Base-by-base conservation (phyloP, 2,888 invertebrate genomes). In the Perdita meconis region DNA sequence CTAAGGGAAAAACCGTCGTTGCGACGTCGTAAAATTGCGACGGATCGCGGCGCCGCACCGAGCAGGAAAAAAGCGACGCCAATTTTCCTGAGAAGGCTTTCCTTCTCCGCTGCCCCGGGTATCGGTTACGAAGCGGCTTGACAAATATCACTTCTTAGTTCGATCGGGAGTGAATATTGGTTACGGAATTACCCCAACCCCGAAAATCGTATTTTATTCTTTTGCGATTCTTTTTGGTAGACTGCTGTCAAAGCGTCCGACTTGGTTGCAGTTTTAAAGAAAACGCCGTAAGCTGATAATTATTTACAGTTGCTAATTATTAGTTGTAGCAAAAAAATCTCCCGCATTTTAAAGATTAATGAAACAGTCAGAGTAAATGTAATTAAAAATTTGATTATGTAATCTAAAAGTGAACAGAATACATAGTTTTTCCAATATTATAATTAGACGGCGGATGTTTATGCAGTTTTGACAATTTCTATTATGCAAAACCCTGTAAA, bases 21-120 rank as follows among this genome's bases (percentile, higher is more conserved):
- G 57, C 60, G 71, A 72, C 44, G 22, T 77, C 78, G 64, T 81
- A 81, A 80, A 81, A 53, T 68, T 19, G 56, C 56, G 44, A 44
- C 38, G 38, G 36, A 6, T 44, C 38, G 61, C 2, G 8, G 44
- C 24, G 19, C 22, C 51, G 13, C 6, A 4, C 10, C n/a, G 1
- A 22, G 26, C 10, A 24, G 12, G 16, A 70, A 13, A 47, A 38
- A 16, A 34, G 19, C 61, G n/a, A 8, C 38, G 50, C 26, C 51
- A 51, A 70, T 56, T 56, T 38, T 19, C 40, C 34, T 22, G 50
- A 42, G 66, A 42, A 59, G 55, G 55, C 36, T 61, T 47, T 47
- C 10, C 30, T 50, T 19, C 69, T 57, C 16, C 26, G 72, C 59
- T 57, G n/a, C 55, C 64, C 59, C 63, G 56, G 77, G 66, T 71